Evolutionary conservation across 2,797 vertebrate species (phyloP).

Genomic region (Dermochelys coriacea): DNA sequence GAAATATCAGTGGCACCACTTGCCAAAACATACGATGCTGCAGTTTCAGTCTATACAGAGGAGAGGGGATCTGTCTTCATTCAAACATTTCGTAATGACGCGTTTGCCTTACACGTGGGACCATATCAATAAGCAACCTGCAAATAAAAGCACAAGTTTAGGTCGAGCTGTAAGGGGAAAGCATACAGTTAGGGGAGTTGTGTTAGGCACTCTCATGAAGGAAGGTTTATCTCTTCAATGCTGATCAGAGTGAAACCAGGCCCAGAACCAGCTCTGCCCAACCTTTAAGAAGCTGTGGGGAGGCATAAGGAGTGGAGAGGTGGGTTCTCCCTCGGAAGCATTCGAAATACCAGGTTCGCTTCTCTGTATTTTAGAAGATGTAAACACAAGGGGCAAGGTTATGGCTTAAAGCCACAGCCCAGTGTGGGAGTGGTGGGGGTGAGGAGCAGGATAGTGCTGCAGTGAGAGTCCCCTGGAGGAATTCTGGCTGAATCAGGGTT

Average conservation of each 20-base stretch:
- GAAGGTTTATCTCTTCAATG: neutral
- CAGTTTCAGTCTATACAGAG: slow-evolving; percentile 47
- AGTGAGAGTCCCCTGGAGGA: neutral
- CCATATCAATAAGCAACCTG: slow-evolving; percentile 95
- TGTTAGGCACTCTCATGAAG: rapidly evolving
- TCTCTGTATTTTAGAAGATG: neutral
- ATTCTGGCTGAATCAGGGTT: neutral
- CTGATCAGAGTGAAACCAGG: neutral
- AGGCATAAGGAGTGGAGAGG: neutral
- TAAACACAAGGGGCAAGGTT: neutral
- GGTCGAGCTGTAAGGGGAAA: neutral
- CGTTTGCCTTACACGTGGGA: slow-evolving; percentile 93
- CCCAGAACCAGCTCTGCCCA: neutral
- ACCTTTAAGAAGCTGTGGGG: neutral
- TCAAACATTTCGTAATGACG: slow-evolving; percentile 97
- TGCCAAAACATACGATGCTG: slow-evolving; percentile 51
- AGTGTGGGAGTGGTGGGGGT: neutral
- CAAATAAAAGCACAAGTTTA: slow-evolving; percentile 1
- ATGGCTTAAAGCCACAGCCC: neutral
- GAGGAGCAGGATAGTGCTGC: neutral
- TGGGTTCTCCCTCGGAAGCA: rapidly evolving
- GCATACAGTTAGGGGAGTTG: rapidly evolving
- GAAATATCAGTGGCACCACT: slow-evolving; percentile 74
- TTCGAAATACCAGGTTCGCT: rapidly evolving
- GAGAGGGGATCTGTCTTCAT: slow-evolving; percentile 74